Evolutionary conservation across 2,797 vertebrate genomes (phyloP), one percentile per base, ranked within the genome.

Genomic region (Aldrovandia affinis): DNA sequence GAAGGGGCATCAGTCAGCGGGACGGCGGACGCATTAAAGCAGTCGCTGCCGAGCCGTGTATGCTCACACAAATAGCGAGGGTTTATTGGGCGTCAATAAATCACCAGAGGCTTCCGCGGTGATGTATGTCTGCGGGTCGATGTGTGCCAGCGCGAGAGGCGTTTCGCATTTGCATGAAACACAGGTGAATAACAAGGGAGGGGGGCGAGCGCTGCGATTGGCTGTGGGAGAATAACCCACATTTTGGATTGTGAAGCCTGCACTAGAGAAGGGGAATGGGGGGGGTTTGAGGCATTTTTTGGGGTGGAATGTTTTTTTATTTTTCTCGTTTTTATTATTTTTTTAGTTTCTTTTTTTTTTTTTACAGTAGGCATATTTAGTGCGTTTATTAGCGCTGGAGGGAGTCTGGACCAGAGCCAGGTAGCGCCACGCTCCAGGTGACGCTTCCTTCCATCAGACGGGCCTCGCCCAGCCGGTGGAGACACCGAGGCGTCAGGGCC

Each of bases 401-500:
- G 87, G 89, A 85, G 85, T 90, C 89, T 92, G 92, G 87, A 85
- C 78, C 18, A 47, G 85, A 33, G 83, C 87, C 88, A 92, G 82
- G 91, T 89, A 89, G 87, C 6, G 55, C 88, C 91, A 77, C 55
- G 47, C 89, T 87, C 87, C 89, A 92, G 91, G 88, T 92, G 89
- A 91, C 87, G 86, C 89, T 91, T 89, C 92, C 89, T 89, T 92
- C 88, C 78, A 7, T 87, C 84, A 86, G 86, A 86, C 86, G 65
- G 88, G 89, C 88, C 89, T 83, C 78, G 86, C 92, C 89, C 90
- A 80, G 86, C 88, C 90, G 86, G 85, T 87, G 90, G 89, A 92
- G 89, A 93, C 91, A 91, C 81, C 22, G 25, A 89, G 92, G 90
- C 89, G 87, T 94, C 93, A 91, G 88, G 84, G 86, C 83, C 84